phyloP scores from a whole-genome alignment of 1,140 invertebrate species.

The Bombus pyrosoma region DNA sequence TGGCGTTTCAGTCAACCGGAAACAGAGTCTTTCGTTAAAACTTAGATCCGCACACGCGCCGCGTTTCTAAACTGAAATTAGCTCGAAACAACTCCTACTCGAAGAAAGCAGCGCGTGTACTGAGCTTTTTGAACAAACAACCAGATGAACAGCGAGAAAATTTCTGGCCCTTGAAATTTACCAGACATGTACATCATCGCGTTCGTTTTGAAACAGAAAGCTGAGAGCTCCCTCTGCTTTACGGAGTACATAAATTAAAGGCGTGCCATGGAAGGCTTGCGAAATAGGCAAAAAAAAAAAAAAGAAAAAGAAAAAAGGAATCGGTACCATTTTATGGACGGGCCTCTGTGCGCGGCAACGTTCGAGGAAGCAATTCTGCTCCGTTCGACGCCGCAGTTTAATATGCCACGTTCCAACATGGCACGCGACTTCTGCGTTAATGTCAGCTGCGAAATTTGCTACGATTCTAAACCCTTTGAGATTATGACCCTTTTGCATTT shows the following conservation, averaged over 20 bases:
- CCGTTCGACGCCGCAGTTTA: slow-evolving; percentile 37
- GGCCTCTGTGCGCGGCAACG: neutral
- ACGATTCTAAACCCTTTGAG: slow-evolving; percentile 52
- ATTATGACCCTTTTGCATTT: slow-evolving; percentile 42
- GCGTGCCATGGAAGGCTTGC: neutral
- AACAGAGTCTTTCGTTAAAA: slow-evolving; percentile 47
- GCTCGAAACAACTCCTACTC: neutral
- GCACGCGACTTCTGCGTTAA: slow-evolving; percentile 53
- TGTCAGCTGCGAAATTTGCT: slow-evolving; percentile 49
- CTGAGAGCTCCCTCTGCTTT: neutral
- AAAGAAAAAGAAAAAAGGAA: neutral
- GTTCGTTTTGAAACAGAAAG: neutral
- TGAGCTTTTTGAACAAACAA: neutral
- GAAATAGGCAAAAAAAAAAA: neutral
- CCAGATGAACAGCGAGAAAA: neutral
- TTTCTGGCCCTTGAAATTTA: neutral
- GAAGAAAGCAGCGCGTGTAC: too few relatives aligned
- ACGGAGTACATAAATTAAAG: neutral
- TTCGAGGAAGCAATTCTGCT: slow-evolving; percentile 8
- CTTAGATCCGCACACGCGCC: neutral
- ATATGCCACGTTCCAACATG: slow-evolving; percentile 22
- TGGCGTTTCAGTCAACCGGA: slow-evolving; percentile 23
- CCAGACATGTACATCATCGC: neutral
- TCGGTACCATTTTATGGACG: slow-evolving; percentile 18
- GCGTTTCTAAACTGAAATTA: neutral